Conservation (phyloP, 2,113 vertebrate species). For the Eclectus roratus region DNA sequence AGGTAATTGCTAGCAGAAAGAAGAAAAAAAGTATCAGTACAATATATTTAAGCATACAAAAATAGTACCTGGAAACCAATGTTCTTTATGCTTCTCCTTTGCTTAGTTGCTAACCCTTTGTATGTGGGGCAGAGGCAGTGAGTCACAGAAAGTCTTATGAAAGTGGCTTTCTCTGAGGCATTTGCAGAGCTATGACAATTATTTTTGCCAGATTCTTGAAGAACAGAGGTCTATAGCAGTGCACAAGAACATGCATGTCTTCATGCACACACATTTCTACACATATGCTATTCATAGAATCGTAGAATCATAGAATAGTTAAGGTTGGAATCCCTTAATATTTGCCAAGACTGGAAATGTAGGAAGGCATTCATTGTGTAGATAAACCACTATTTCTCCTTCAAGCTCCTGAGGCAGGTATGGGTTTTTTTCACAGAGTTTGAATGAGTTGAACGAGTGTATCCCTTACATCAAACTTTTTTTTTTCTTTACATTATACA, state of each 20-base stretch:
- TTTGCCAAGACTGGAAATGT: neutral
- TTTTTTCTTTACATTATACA: neutral
- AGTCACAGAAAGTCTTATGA: neutral
- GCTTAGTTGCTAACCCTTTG: neutral
- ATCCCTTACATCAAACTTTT: neutral
- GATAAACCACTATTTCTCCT: neutral
- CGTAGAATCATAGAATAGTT: neutral
- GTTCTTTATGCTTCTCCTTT: neutral
- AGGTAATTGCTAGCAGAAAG: neutral
- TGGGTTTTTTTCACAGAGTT: neutral
- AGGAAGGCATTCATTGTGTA: neutral
- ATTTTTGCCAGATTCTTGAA: neutral
- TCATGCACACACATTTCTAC: neutral
- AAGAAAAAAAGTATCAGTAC: neutral
- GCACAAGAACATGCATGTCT: neutral
- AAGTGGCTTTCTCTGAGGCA: neutral
- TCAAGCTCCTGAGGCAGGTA: neutral
- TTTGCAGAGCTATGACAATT: neutral
- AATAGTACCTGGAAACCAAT: neutral
- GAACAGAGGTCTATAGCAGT: neutral
- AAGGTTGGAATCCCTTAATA: neutral
- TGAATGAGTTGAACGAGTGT: fast-evolving
- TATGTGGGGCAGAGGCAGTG: neutral
- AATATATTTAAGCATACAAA: neutral
- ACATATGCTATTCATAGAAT: neutral